Evolutionary conservation across 2,888 invertebrate species (phyloP).

Genomic region (Pachymerium ferrugineum): DNA sequence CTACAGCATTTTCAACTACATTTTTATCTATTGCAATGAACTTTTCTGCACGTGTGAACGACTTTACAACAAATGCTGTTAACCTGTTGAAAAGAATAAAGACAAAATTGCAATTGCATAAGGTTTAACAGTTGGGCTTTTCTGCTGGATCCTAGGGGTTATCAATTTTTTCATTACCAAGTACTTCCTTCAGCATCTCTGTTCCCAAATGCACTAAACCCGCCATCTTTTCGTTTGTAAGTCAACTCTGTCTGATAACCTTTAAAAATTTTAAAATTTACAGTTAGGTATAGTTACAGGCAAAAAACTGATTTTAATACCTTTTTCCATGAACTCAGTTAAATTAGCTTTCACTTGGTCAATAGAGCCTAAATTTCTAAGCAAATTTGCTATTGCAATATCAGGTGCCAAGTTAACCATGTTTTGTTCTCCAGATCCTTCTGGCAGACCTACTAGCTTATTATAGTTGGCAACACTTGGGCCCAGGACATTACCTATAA

Average conservation of each 20-base stretch:
- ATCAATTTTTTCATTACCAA: not conserved
- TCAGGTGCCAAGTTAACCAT: not conserved
- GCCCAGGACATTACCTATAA: not conserved
- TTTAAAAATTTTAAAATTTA: not conserved
- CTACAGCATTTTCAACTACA: not conserved
- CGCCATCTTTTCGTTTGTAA: not conserved
- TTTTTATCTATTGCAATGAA: not conserved
- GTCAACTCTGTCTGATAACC: slow-evolving; percentile 1
- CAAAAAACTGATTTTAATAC: not conserved
- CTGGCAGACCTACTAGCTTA: not conserved
- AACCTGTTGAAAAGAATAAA: not conserved
- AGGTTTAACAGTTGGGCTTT: not conserved
- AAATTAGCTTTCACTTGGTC: not conserved
- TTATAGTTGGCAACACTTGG: not conserved
- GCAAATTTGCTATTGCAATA: not conserved
- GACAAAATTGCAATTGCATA: too few species aligned
- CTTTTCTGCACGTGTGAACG: not conserved
- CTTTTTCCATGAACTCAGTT: not conserved
- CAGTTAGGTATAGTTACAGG: not conserved
- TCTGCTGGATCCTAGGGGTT: not conserved
- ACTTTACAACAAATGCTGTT: not conserved
- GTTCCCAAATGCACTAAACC: not conserved
- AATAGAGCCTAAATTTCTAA: too few species aligned
- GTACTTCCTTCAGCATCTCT: not conserved
- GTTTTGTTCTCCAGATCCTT: not conserved